Evolutionary conservation across 2,888 invertebrate species (phyloP).

Genomic region (Clitarchus hookeri): DNA sequence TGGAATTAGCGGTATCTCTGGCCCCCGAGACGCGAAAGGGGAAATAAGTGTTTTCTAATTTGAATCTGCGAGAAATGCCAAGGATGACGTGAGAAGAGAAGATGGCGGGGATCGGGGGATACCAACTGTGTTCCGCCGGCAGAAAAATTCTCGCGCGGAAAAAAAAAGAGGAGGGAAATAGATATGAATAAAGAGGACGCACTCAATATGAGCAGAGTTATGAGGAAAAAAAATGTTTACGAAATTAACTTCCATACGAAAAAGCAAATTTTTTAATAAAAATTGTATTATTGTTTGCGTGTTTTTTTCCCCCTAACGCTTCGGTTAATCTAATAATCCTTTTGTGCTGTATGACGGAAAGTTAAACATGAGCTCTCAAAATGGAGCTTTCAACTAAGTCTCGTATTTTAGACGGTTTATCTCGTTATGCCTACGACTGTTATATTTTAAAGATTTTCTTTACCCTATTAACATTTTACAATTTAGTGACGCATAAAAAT

Average conservation of each 20-base stretch:
- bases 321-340: too few species aligned
- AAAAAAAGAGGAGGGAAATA: background rate
- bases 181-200: too few species aligned
- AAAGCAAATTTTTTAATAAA: too few species aligned
- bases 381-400: background rate
- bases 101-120: background rate
- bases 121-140: background rate
- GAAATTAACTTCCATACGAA: too few species aligned
- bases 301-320: too few species aligned
- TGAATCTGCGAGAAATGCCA: background rate
- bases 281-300: too few species aligned
- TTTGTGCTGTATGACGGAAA: background rate
- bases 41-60: background rate
- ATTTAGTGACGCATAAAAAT: too few species aligned
- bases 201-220: too few species aligned
- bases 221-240: too few species aligned
- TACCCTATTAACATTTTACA: too few species aligned
- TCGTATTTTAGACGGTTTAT: background rate
- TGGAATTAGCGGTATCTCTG: background rate
- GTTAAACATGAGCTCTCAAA: background rate
- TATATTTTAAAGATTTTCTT: too few species aligned
- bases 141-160: background rate
- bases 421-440: background rate
- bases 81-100: background rate
- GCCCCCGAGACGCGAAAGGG: background rate